Base-by-base conservation (phyloP, 2,888 invertebrate species). In the Philonicus albiceps region DNA sequence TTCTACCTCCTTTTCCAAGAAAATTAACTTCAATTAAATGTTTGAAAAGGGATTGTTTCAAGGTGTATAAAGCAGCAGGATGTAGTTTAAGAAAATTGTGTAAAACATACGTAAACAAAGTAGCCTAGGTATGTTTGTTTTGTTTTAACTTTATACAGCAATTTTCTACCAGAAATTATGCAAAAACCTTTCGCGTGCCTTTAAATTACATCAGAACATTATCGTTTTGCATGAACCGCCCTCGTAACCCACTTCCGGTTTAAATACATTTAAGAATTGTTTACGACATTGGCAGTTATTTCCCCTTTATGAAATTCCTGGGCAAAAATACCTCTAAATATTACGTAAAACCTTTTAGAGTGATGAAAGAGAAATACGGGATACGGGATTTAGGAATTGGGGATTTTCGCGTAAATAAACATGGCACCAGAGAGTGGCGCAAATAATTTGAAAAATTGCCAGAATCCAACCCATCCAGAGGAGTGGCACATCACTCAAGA, bases 401-500 rank as follows among this genome's bases (percentile, higher is more conserved):
- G 13, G 11, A 19, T 19, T 22, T 64, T 78, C 22, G 22, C 78
- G 16, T 37, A 43, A 78, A 43, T 49, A 30, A 78, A 78, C 43
- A 78, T 78, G 78, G 78, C 78, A 78, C 78, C 78, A 78, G 31
- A 1, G 64, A 64, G 43, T n/a, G 27, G 30, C 49, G 30, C 22
- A 81, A 81, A 81, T 81, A 55, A 81, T 81, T 81, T 81, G 81
- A 81, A 81, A 64, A 19, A 55, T 81, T 81, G 81, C 81, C 81
- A 81, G 37, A 81, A 81, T 49, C 81, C 81, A 81, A 22, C 81
- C 81, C 55, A 22, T 49, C 27, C 27, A 55, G 55, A 81, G 81
- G 81, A 81, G 81, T 81, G 81, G 81, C 81, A 81, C 55, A 81
- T 81, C 81, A 81, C 30, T 55, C 81, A 81, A 22, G 81, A 34